phyloP scores from a whole-genome alignment of 1,140 invertebrate genomes.

The Drosophila miranda region DNA sequence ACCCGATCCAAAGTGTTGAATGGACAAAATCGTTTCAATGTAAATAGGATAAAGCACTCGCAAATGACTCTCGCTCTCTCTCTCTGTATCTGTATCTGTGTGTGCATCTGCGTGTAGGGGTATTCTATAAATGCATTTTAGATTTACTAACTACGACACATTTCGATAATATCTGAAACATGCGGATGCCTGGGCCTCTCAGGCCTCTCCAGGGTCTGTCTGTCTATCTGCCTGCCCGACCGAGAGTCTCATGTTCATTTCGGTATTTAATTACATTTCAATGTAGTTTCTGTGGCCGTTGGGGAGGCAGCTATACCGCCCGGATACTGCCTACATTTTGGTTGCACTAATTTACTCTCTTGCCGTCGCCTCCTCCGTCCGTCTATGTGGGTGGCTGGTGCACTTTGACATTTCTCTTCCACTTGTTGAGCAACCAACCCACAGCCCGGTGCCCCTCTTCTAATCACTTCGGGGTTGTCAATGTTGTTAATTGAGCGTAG shows the following conservation, averaged over 20 bases:
- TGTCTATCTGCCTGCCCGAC: slow-evolving; percentile 31
- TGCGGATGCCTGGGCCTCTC: slow-evolving; percentile 10
- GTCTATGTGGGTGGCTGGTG: not conserved
- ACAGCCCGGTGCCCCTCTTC: not conserved
- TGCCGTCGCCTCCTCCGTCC: slow-evolving; percentile 18
- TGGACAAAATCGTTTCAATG: slow-evolving; percentile 62
- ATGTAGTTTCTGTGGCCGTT: slow-evolving; percentile 61
- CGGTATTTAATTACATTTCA: slow-evolving; percentile 78
- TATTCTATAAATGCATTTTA: slow-evolving; percentile 64
- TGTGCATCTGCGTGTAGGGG: slow-evolving; percentile 5
- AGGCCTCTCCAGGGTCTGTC: not conserved
- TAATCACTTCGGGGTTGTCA: slow-evolving; percentile 17
- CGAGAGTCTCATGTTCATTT: slow-evolving; percentile 58
- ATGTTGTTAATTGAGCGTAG: slow-evolving; percentile 35
- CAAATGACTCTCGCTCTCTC: no score
- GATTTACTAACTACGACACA: slow-evolving; percentile 73
- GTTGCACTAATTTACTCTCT: slow-evolving; percentile 58
- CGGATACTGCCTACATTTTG: slow-evolving; percentile 12
- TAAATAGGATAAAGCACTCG: slow-evolving; percentile 30
- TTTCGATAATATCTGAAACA: slow-evolving; percentile 70
- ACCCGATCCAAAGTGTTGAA: slow-evolving; percentile 58
- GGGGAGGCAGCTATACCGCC: slow-evolving; percentile 2
- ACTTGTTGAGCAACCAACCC: slow-evolving; percentile 57
- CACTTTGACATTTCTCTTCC: slow-evolving; percentile 26
- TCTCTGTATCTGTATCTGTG: no score